Evolutionary conservation across 2,888 invertebrate genomes (phyloP).

Genomic region (Scelioninae gen. 2): DNA sequence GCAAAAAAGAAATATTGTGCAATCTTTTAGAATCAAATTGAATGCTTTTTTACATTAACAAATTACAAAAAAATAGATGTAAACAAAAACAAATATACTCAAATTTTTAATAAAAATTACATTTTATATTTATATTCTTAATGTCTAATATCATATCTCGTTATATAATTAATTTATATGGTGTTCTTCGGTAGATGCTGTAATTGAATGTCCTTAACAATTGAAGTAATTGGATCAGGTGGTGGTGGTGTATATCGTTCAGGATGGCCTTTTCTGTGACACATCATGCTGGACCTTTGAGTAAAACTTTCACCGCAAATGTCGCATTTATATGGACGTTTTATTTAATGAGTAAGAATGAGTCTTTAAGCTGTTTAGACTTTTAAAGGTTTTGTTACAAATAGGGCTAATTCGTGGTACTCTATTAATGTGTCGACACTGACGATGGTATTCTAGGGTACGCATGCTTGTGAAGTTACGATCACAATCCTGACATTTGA

Average conservation of each 20-base stretch:
- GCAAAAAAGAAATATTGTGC: too few relatives aligned
- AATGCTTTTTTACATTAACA: too few relatives aligned
- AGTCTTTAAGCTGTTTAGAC: constrained; percentile 80
- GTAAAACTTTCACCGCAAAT: constrained; percentile 83
- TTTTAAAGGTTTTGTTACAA: constrained; percentile 47
- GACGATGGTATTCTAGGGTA: constrained; percentile 58
- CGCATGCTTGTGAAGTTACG: constrained; percentile 60
- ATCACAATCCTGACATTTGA: constrained; percentile 60
- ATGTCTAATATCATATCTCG: too few relatives aligned
- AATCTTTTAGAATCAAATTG: too few relatives aligned
- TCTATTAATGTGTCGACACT: constrained; percentile 54
- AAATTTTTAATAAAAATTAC: too few relatives aligned
- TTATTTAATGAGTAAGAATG: constrained; percentile 65
- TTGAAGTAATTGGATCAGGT: constrained; percentile 60
- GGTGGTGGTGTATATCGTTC: constrained; percentile 61
- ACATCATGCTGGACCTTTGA: constrained; percentile 73
- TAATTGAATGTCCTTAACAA: constrained; percentile 27
- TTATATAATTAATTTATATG: neutral
- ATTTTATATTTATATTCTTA: too few relatives aligned
- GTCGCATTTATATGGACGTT: constrained; percentile 77
- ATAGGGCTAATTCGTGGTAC: constrained; percentile 41
- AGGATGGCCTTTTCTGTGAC: constrained; percentile 61
- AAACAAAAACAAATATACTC: too few relatives aligned
- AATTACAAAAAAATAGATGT: too few relatives aligned
- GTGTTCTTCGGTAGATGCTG: constrained; percentile 3